These are phyloP conservation scores for Myotis myotis DNA, from an alignment of 2,797 vertebrate species.

Conservation along the genomic window DNA sequence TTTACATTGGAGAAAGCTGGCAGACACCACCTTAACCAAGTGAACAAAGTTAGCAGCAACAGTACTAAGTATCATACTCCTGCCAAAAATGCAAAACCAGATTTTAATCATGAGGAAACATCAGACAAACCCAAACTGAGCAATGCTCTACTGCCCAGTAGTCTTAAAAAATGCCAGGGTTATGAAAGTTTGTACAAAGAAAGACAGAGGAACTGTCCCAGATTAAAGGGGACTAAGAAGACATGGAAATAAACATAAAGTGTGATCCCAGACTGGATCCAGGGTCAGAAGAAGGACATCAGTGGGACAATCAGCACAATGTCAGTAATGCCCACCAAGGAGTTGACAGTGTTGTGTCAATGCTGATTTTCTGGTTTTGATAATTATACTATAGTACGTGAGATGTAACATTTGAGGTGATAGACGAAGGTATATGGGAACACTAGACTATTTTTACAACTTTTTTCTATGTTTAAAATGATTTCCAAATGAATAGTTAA, in stretches of 20 bases:
- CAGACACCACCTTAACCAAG: background rate
- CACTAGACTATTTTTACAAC: background rate
- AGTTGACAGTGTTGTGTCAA: background rate
- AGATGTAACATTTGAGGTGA: background rate
- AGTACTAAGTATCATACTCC: background rate
- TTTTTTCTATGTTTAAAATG: background rate
- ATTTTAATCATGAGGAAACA: background rate
- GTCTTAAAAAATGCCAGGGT: background rate
- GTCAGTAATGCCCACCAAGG: background rate
- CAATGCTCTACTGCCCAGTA: background rate
- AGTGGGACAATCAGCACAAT: background rate
- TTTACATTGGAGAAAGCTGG: background rate
- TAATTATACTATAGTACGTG: background rate
- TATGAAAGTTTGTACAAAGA: background rate
- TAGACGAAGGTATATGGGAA: background rate
- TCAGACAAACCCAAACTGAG: background rate
- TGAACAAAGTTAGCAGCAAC: background rate
- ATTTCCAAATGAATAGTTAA: slow-evolving; percentile 14
- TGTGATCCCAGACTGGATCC: background rate
- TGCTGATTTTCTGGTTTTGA: background rate
- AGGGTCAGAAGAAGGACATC: background rate
- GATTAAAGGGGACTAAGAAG: background rate
- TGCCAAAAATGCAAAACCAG: background rate
- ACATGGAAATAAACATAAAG: background rate
- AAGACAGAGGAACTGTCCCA: background rate